Evolutionary conservation across 2,113 vertebrate genomes (phyloP).

Genomic region (Notarius lentiginosus): DNA sequence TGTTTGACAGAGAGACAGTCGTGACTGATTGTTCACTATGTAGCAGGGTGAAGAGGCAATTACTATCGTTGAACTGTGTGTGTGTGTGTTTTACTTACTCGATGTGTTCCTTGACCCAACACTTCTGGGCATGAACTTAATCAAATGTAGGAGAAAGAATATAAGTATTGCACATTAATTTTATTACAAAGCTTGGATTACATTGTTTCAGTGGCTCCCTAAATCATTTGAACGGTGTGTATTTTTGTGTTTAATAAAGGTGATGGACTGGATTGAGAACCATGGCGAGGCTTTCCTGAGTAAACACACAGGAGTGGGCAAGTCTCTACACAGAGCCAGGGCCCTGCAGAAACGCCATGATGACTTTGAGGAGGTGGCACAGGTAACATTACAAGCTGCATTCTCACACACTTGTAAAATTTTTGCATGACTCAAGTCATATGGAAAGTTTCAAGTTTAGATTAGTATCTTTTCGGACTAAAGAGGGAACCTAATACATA

Average conservation of each 20-base stretch:
- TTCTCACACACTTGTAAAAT: background rate
- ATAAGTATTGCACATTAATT: background rate
- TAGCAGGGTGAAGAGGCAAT: conserved; percentile 11
- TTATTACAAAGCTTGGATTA: background rate
- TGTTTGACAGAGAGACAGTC: conserved; percentile 37
- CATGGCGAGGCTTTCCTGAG: conserved; percentile 98
- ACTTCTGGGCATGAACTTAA: conserved; percentile 1
- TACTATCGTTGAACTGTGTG: conserved; percentile 3
- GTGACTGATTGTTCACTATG: conserved; percentile 23
- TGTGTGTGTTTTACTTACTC: background rate
- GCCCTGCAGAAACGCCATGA: conserved; percentile 97
- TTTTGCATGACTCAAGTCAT: background rate
- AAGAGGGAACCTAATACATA: background rate
- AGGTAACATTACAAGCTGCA: conserved; percentile 72
- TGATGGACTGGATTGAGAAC: conserved; percentile 99
- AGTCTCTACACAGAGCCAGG: conserved; percentile 93
- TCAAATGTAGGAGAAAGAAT: background rate
- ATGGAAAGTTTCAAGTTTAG: background rate
- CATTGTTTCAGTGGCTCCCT: background rate
- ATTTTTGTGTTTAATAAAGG: conserved; percentile 67
- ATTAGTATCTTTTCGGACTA: background rate
- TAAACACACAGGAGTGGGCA: conserved; percentile 96
- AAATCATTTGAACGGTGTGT: conserved; percentile 44
- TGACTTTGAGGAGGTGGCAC: conserved; percentile 97
- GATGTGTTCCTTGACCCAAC: background rate